Percentiles rank a stretch among this genome's conserved stretches.
Evolutionary conservation across 2,797 vertebrate genomes (phyloP).

Genomic region (Enoplosus armatus): DNA sequence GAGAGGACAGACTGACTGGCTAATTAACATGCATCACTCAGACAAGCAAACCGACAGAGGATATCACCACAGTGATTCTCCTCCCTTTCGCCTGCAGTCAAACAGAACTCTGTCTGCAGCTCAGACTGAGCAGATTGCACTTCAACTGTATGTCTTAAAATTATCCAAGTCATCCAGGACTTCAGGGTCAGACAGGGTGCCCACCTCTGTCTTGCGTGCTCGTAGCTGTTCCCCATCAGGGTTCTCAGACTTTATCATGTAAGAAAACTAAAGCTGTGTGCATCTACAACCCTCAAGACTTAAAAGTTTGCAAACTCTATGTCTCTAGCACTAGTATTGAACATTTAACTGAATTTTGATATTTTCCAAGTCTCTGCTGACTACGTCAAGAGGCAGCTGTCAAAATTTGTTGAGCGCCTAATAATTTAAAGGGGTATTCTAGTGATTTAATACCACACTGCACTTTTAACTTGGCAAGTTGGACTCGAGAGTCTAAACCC

Average conservation of each 20-base stretch:
- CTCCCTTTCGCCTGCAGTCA: constrained; percentile 23
- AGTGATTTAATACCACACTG: too few relatives aligned
- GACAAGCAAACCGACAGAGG: constrained; percentile 13
- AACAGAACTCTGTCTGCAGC: constrained; percentile 25
- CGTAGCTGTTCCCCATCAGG: background rate
- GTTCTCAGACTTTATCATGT: background rate
- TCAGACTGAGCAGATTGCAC: constrained; percentile 17
- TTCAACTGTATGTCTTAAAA: constrained; percentile 9
- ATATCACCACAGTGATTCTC: constrained; percentile 15
- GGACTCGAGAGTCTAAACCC: too few relatives aligned
- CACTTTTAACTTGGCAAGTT: too few relatives aligned
- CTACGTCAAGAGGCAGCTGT: too few relatives aligned
- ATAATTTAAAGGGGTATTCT: too few relatives aligned
- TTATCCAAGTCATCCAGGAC: constrained; percentile 22
- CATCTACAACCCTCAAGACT: background rate
- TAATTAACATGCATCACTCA: constrained; percentile 62
- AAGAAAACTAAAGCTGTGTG: background rate
- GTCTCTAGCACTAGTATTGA: background rate
- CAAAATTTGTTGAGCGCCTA: too few relatives aligned
- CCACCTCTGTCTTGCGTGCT: constrained; percentile 1
- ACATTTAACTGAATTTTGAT: background rate
- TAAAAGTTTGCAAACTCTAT: background rate
- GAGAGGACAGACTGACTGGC: constrained; percentile 40
- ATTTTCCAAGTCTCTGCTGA: background rate
- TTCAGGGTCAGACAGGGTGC: constrained; percentile 26